Percentiles rank a stretch among this genome's conserved stretches.
phyloP scores from a whole-genome alignment of 2,888 invertebrate species.

The Disparrhopalites patrizii region DNA sequence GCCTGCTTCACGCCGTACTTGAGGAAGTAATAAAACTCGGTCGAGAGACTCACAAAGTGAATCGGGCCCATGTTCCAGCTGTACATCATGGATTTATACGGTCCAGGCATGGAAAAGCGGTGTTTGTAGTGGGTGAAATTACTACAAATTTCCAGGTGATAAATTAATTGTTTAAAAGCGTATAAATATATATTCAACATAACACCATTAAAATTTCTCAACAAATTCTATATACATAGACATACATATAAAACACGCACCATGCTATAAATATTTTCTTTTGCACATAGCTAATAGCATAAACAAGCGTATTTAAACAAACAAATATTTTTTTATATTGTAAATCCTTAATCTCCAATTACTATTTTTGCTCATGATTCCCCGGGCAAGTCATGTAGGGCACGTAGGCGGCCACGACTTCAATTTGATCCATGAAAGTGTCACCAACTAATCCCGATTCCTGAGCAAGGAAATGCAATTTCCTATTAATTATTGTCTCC shows the following conservation, averaged over 20 bases:
- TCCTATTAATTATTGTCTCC: too few species aligned
- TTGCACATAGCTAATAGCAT: not conserved
- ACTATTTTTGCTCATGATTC: constrained; percentile 60
- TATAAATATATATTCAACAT: constrained; percentile 66
- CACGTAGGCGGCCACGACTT: constrained; percentile 80
- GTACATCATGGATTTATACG: constrained; percentile 67
- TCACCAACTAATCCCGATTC: constrained; percentile 80
- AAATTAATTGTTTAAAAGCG: not conserved
- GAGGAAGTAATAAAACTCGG: constrained; percentile 90
- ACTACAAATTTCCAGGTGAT: constrained; percentile 54
- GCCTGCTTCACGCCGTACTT: constrained; percentile 78
- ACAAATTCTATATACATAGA: not conserved
- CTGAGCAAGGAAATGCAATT: too few species aligned
- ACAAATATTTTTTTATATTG: not conserved
- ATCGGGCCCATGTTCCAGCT: constrained; percentile 85
- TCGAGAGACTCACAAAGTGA: constrained; percentile 86
- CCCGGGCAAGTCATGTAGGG: constrained; percentile 94
- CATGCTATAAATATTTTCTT: not conserved
- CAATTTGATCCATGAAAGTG: constrained; percentile 86
- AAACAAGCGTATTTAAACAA: not conserved
- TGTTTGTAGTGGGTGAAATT: constrained; percentile 93
- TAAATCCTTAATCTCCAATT: not conserved
- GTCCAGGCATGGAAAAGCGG: constrained; percentile 87
- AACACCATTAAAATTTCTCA: constrained; percentile 59
- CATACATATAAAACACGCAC: not conserved